Conservation (phyloP, 2,888 invertebrate species). For the Ormyrus labotus region DNA sequence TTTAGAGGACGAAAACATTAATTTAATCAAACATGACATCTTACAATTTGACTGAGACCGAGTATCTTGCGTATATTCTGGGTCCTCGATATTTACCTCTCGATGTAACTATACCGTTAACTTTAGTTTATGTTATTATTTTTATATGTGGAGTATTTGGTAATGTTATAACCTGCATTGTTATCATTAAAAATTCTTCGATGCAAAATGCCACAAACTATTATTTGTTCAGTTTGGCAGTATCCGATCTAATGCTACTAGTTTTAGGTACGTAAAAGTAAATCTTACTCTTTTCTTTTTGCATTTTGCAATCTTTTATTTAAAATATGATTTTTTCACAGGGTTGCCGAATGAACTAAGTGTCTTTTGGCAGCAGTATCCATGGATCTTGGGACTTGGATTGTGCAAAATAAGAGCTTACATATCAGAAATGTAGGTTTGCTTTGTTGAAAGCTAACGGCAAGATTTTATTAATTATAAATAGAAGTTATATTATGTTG, state of each 20-base stretch:
- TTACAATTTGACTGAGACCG: slow-evolving; percentile 70
- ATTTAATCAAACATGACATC: slow-evolving; percentile 26
- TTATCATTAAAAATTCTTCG: slow-evolving; percentile 86
- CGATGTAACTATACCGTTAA: slow-evolving; percentile 77
- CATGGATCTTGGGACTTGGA: slow-evolving; percentile 86
- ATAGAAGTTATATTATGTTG: too few species aligned
- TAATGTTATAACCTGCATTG: slow-evolving; percentile 89
- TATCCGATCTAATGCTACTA: slow-evolving; percentile 89
- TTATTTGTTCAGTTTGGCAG: slow-evolving; percentile 91
- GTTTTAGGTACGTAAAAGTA: slow-evolving; percentile 83
- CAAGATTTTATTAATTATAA: neutral
- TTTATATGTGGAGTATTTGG: slow-evolving; percentile 91
- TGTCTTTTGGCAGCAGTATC: slow-evolving; percentile 92
- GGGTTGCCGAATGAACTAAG: slow-evolving; percentile 91
- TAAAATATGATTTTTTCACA: slow-evolving; percentile 73
- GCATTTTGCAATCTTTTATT: too few species aligned
- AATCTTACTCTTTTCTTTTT: too few species aligned
- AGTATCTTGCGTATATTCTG: slow-evolving; percentile 71
- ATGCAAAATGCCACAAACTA: slow-evolving; percentile 96
- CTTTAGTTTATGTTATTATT: slow-evolving; percentile 84
- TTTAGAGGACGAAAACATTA: too few species aligned
- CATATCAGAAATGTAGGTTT: slow-evolving; percentile 90
- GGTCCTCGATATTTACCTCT: slow-evolving; percentile 75
- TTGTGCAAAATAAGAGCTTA: slow-evolving; percentile 90
- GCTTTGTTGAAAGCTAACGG: neutral